phyloP scores from a whole-genome alignment of 2,797 vertebrate genomes.

The Ctenochaetus hawaiiensis region DNA sequence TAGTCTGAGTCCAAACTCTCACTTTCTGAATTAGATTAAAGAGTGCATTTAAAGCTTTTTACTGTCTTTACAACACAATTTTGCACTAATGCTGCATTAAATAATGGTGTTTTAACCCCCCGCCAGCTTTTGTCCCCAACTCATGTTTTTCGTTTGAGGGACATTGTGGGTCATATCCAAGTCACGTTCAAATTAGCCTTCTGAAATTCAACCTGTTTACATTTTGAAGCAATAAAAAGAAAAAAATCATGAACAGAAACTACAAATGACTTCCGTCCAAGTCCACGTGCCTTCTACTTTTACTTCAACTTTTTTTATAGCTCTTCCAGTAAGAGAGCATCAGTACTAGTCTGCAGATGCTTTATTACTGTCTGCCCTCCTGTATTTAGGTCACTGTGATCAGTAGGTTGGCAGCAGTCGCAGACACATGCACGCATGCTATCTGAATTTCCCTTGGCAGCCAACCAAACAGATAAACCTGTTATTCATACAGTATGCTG shows the following conservation, averaged over 20 bases:
- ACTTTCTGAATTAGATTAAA: too few species aligned
- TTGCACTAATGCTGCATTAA: not conserved
- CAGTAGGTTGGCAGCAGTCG: slow-evolving; percentile 1
- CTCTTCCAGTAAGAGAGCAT: not conserved
- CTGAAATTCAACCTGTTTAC: not conserved
- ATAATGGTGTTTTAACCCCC: not conserved
- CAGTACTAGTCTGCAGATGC: not conserved
- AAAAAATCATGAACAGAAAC: too few species aligned
- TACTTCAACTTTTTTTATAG: not conserved
- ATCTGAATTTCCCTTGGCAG: slow-evolving; percentile 40
- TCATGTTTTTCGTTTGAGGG: not conserved
- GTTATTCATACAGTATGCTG: not conserved
- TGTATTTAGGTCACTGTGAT: slow-evolving; percentile 35
- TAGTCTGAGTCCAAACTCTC: too few species aligned
- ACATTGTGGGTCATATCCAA: not conserved
- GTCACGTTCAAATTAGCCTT: not conserved
- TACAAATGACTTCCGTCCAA: too few species aligned
- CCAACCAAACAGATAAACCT: slow-evolving; percentile 48
- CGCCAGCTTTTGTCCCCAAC: not conserved
- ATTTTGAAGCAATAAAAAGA: too few species aligned
- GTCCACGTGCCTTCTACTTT: not conserved
- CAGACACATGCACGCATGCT: not conserved
- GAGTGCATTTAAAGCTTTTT: too few species aligned
- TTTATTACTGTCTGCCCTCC: not conserved
- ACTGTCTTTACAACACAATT: too few species aligned